phyloP scores from a whole-genome alignment of 1,140 invertebrate species.

The Drosophila nikananu region DNA sequence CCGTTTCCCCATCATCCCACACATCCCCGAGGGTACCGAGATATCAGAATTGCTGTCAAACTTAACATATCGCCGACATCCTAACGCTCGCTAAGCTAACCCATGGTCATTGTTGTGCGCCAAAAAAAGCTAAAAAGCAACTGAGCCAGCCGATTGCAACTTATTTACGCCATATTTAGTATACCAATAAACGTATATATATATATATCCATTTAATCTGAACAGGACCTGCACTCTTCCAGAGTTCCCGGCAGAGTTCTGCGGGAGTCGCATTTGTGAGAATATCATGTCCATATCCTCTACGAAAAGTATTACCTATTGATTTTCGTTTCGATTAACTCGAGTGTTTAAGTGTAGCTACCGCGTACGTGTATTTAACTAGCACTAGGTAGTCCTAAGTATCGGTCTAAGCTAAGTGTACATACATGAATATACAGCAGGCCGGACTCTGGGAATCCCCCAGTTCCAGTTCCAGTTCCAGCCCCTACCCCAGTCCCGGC shows the following conservation, averaged over 20 bases:
- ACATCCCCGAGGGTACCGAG: constrained; percentile 17
- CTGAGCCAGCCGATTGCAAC: constrained; percentile 43
- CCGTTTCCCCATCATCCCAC: neutral
- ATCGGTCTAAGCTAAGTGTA: constrained; percentile 47
- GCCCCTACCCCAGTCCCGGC: constrained; percentile 6
- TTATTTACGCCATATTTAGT: constrained; percentile 52
- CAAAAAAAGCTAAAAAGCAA: constrained; percentile 26
- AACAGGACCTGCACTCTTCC: constrained; percentile 80
- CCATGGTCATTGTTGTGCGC: constrained; percentile 55
- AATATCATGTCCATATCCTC: constrained; percentile 70
- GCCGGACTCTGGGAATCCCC: constrained; percentile 27
- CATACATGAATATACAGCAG: constrained; percentile 39
- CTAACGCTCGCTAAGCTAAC: constrained; percentile 55
- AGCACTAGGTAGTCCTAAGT: constrained; percentile 48
- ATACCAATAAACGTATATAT: constrained; percentile 51
- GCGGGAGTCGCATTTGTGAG: constrained; percentile 82
- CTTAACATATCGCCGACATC: constrained; percentile 66
- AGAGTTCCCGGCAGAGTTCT: constrained; percentile 63
- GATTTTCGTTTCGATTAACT: constrained; percentile 63
- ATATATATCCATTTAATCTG: constrained; percentile 73
- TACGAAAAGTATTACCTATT: constrained; percentile 76
- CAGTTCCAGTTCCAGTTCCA: neutral
- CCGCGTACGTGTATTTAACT: constrained; percentile 59
- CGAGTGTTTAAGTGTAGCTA: constrained; percentile 49
- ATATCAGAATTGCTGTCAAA: constrained; percentile 56